Percentiles rank a stretch among this genome's conserved stretches.
phyloP scores from a whole-genome alignment of 2,113 vertebrate genomes.

The Sylvia atricapilla region DNA sequence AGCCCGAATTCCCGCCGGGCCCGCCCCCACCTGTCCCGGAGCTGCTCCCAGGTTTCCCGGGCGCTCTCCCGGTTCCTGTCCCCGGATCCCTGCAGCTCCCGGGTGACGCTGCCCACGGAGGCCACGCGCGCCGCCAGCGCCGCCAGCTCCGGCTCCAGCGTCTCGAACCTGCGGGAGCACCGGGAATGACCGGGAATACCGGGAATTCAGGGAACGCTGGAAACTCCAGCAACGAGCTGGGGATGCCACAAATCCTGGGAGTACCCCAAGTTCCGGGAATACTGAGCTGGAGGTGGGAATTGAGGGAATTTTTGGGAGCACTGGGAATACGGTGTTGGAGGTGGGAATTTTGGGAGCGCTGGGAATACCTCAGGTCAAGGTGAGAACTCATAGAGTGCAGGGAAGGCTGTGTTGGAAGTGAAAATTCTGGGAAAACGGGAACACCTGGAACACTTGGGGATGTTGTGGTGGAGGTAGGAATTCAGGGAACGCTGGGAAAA shows the following conservation, averaged over 20 bases:
- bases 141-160: slow-evolving; percentile 94
- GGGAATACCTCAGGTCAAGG: not conserved
- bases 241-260: not conserved
- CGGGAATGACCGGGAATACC: not conserved
- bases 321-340: not conserved
- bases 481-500: not conserved
- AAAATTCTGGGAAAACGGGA: not conserved
- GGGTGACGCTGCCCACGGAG: slow-evolving; percentile 83
- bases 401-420: not conserved
- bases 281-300: rapidly evolving
- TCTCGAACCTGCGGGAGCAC: slow-evolving; percentile 84
- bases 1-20: not conserved
- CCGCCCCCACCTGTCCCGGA: slow-evolving; percentile 72
- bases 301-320: not conserved
- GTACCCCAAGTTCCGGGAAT: too few relatives aligned
- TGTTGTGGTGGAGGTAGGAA: rapidly evolving
- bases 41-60: slow-evolving; percentile 81
- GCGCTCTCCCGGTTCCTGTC: slow-evolving; percentile 84
- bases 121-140: slow-evolving; percentile 79
- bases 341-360: not conserved
- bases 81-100: slow-evolving; percentile 80
- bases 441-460: not conserved
- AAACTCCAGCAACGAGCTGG: not conserved
- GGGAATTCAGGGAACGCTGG: not conserved
- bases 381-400: not conserved